Percentiles rank a stretch among this genome's conserved stretches.
These are phyloP conservation scores for Dione vanillae DNA, from an alignment of 2,888 invertebrate species.

Conservation along the genomic window DNA sequence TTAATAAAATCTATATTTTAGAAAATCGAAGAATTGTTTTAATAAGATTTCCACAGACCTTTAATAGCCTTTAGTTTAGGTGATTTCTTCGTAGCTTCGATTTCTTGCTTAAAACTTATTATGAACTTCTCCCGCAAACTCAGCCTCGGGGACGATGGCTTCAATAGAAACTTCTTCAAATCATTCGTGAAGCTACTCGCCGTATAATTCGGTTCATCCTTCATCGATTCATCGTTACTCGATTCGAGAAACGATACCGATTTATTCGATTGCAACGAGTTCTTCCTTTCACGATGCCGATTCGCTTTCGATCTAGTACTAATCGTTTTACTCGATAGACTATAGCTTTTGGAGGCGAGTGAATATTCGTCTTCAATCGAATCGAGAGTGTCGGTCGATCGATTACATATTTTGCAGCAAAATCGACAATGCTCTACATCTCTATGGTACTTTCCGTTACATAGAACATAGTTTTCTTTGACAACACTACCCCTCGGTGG, in stretches of 20 bases:
- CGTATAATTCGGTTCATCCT: constrained; percentile 79
- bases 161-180: constrained; percentile 76
- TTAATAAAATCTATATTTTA: constrained; percentile 3
- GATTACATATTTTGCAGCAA: constrained; percentile 72
- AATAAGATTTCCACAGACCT: constrained; percentile 82
- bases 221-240: constrained; percentile 69
- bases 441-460: constrained; percentile 72
- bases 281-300: constrained; percentile 63
- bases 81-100: constrained; percentile 75
- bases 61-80: constrained; percentile 80
- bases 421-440: constrained; percentile 70
- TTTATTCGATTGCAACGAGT: constrained; percentile 78
- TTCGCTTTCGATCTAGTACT: constrained; percentile 58
- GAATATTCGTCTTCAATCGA: constrained; percentile 75
- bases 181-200: constrained; percentile 82
- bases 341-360: constrained; percentile 70
- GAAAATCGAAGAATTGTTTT: constrained; percentile 37
- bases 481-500: constrained; percentile 47
- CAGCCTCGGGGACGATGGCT: constrained; percentile 73
- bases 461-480: constrained; percentile 66
- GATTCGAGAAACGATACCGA: constrained; percentile 80
- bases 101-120: constrained; percentile 77
- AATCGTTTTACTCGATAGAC: constrained; percentile 54
- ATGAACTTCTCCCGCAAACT: constrained; percentile 79
- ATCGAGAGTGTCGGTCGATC: constrained; percentile 72